These are phyloP conservation scores for Exaiptasia diaphana DNA, from an alignment of 64 coral and sea anemone genomes.

Conservation along the genomic window DNA sequence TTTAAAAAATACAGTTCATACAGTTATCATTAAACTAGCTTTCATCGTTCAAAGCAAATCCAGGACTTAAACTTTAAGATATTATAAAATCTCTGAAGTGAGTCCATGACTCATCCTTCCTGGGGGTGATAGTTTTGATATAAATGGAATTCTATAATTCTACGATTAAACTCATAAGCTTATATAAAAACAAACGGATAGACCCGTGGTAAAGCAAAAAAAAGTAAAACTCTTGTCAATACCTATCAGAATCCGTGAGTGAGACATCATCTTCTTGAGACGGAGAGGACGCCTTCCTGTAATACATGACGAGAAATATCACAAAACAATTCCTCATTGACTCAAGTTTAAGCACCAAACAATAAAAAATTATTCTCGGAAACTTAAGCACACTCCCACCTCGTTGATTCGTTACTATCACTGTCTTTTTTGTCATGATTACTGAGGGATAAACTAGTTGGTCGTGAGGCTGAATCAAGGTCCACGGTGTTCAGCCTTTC, in stretches of 20 bases:
- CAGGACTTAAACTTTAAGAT: background rate
- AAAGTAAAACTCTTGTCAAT: background rate
- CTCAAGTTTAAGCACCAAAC: background rate
- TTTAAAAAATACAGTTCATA: background rate
- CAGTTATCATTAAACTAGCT: background rate
- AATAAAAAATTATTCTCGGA: background rate
- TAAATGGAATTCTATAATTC: background rate
- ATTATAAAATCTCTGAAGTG: background rate
- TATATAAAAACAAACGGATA: background rate
- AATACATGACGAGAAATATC: background rate
- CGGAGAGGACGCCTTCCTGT: conserved; percentile 1
- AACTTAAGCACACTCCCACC: background rate
- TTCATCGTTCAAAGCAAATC: background rate
- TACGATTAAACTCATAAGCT: background rate
- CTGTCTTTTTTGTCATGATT: background rate
- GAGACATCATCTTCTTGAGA: background rate
- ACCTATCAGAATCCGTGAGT: background rate
- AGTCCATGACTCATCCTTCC: background rate
- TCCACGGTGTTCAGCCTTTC: conserved; percentile 9
- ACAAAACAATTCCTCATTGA: background rate
- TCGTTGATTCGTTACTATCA: background rate
- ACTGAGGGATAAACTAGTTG: background rate
- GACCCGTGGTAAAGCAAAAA: background rate
- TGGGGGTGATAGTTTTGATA: background rate
- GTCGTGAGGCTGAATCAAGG: background rate